Percentiles rank a stretch among this genome's conserved stretches.
Evolutionary conservation across 1,140 invertebrate species (phyloP).

Genomic region (Hestina assimilis): DNA sequence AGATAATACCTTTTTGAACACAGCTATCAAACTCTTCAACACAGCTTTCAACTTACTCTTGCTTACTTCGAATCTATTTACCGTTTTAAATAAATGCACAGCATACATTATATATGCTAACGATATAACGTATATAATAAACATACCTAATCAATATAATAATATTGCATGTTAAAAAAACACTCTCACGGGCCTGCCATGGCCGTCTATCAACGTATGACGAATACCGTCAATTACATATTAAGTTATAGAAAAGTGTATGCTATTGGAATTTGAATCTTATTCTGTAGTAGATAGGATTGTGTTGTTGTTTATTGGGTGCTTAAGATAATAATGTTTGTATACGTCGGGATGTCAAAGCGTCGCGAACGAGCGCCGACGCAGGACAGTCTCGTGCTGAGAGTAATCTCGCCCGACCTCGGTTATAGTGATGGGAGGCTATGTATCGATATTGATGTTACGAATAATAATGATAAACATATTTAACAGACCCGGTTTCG

Average conservation of each 20-base stretch:
- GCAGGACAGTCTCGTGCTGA: slow-evolving; percentile 76
- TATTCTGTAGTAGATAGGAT: slow-evolving; percentile 29
- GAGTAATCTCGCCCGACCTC: slow-evolving; percentile 72
- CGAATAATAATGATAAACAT: too few relatives aligned
- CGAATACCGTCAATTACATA: slow-evolving; percentile 36
- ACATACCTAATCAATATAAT: slow-evolving; percentile 71
- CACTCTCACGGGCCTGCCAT: slow-evolving; percentile 39
- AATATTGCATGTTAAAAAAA: slow-evolving; percentile 68
- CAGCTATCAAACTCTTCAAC: too few relatives aligned
- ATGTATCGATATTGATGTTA: slow-evolving; percentile 39
- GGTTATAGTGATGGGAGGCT: slow-evolving; percentile 41
- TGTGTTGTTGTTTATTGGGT: slow-evolving; percentile 22
- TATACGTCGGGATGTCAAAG: slow-evolving; percentile 73
- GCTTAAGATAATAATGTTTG: slow-evolving; percentile 33
- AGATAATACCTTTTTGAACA: too few relatives aligned
- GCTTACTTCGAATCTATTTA: too few relatives aligned
- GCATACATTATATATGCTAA: slow-evolving; percentile 2
- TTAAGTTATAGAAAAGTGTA: slow-evolving; percentile 9
- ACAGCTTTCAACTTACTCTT: too few relatives aligned
- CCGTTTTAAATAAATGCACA: neutral
- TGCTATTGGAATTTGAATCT: slow-evolving; percentile 22
- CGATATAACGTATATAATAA: slow-evolving; percentile 23
- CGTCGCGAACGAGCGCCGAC: slow-evolving; percentile 74
- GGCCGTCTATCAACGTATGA: slow-evolving; percentile 73
- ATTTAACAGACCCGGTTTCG: too few relatives aligned